Base-by-base conservation (phyloP, 1,140 invertebrate species). In the Heliconius melpomene region DNA sequence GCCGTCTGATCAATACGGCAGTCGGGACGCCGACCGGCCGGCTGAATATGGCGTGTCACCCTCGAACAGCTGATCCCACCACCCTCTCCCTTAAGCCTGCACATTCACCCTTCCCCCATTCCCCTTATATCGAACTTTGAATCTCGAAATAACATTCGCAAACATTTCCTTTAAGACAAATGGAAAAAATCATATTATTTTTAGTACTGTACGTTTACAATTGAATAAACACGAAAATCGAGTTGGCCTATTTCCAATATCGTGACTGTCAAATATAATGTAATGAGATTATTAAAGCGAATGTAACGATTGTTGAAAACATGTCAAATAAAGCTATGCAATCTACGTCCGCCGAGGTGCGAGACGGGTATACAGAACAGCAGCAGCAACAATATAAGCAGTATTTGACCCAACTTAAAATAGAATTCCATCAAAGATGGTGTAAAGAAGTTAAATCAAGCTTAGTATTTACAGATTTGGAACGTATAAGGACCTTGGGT, bases 401-500 rank as follows among this genome's bases (percentile, higher is more conserved):
- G 83, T 89, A 93, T 72, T 83, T 94, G 26, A 86, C 81, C 16
- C 85, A 93, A 78, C 84, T 94, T 36, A 93, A 90, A 82, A 81
- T 70, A 32, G 91, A 93, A 81, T 95, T 95, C 74, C 86, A 92
- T 57, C 77, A 88, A 54, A 84, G 87, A 26, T 95, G 91, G 91
- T 88, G 89, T 74, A 87, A 86, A 16, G 87, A 81, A 77, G 78
- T 85, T 7, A 86, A 84, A 57, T 88, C 82, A n/a, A 86, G 77
- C 8, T 83, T 90, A 1, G 78, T 80, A 46, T 88, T 93, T 74
- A 66, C 86, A 26, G 92, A 94, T 50, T 83, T 93, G 40, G 90
- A 94, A 82, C 87, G 86, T 26, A 60, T 95, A 3, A 89, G 87
- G 80, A 95, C 98, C 0, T 90, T 99, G 38, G 98, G 98, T 3